Conservation (phyloP, 1,140 invertebrate genomes). For the Goniozus legneri region DNA sequence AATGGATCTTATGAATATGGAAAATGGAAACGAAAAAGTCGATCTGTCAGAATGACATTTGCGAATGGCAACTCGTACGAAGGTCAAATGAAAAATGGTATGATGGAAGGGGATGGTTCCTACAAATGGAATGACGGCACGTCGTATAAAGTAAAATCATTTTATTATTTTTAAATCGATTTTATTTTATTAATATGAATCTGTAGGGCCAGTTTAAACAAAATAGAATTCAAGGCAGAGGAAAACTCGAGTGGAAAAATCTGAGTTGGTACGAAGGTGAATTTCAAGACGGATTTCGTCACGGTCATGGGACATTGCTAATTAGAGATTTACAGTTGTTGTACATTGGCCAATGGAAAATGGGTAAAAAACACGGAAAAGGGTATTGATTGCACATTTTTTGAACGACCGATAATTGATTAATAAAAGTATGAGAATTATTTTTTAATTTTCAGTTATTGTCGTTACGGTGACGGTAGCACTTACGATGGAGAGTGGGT, state of each 20-base stretch:
- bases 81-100: slow-evolving; percentile 51
- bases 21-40: slow-evolving; percentile 21
- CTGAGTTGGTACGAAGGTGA: slow-evolving; percentile 58
- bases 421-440: neutral
- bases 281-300: slow-evolving; percentile 54
- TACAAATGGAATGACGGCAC: slow-evolving; percentile 57
- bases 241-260: slow-evolving; percentile 54
- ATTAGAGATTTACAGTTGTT: slow-evolving; percentile 47
- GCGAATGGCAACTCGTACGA: slow-evolving; percentile 50
- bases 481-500: slow-evolving; percentile 45
- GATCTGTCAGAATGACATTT: slow-evolving; percentile 45
- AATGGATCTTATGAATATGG: too few species aligned
- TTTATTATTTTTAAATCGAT: slow-evolving; percentile 2
- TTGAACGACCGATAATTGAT: too few species aligned
- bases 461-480: slow-evolving; percentile 22
- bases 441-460: slow-evolving; percentile 14
- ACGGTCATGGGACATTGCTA: slow-evolving; percentile 56
- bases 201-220: slow-evolving; percentile 56
- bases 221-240: slow-evolving; percentile 56
- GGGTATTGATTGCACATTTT: too few species aligned
- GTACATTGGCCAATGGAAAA: slow-evolving; percentile 55
- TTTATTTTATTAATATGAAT: slow-evolving; percentile 1
- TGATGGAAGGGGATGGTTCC: slow-evolving; percentile 55
- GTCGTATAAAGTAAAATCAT: slow-evolving; percentile 47
- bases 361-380: slow-evolving; percentile 52